phyloP scores from a whole-genome alignment of 2,888 invertebrate species.

The Acronicta psi region DNA sequence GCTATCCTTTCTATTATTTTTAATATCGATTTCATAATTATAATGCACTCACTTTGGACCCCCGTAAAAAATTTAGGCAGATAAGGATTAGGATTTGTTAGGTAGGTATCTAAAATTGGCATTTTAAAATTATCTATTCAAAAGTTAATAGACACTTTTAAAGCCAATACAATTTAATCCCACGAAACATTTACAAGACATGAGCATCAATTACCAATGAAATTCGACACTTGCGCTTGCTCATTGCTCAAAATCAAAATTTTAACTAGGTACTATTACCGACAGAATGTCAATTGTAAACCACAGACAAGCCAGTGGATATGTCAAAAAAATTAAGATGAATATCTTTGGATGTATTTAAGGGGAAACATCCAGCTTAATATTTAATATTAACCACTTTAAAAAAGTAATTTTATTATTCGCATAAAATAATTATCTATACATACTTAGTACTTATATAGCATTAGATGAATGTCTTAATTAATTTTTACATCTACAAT shows the following conservation, averaged over 20 bases:
- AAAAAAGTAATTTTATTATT: background rate
- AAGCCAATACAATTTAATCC: conserved; percentile 37
- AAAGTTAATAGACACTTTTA: too few relatives aligned
- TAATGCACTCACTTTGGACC: too few relatives aligned
- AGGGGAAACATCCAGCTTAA: conserved; percentile 7
- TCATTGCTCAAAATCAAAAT: conserved; percentile 55
- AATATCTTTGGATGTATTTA: conserved; percentile 59
- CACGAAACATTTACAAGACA: conserved; percentile 36
- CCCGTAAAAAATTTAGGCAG: too few relatives aligned
- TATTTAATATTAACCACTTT: too few relatives aligned
- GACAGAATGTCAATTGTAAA: conserved; percentile 56
- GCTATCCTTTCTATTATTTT: too few relatives aligned
- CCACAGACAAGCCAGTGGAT: conserved; percentile 56
- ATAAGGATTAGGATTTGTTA: too few relatives aligned
- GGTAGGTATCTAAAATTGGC: too few relatives aligned
- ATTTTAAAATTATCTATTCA: too few relatives aligned
- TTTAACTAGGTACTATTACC: conserved; percentile 51
- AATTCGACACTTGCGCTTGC: conserved; percentile 42
- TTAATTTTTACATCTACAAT: background rate
- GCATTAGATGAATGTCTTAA: background rate
- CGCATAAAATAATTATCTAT: background rate
- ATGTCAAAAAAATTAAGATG: conserved; percentile 63
- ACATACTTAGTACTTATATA: background rate
- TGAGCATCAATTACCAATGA: conserved; percentile 42
- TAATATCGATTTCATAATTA: too few relatives aligned